phyloP scores from a whole-genome alignment of 2,797 vertebrate species.

The Scomberomorus guttatus region DNA sequence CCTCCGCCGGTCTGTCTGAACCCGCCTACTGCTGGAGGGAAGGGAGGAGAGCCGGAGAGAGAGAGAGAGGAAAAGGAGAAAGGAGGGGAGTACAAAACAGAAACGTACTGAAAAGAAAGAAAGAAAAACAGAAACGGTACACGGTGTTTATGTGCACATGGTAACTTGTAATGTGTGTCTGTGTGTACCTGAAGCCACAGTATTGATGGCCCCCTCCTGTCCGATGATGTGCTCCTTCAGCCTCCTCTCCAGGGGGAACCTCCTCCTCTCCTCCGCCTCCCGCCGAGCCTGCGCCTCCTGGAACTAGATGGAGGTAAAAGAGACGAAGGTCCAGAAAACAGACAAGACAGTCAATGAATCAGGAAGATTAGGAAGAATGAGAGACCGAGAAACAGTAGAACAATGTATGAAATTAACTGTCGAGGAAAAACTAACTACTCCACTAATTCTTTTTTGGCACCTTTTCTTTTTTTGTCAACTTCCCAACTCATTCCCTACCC shows the following conservation, averaged over 20 bases:
- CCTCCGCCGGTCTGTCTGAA: slow-evolving; percentile 81
- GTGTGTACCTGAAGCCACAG: slow-evolving; percentile 91
- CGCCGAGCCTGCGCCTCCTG: slow-evolving; percentile 88
- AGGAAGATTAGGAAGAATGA: no score
- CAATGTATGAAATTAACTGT: slow-evolving; percentile 6
- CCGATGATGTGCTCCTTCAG: slow-evolving; percentile 96
- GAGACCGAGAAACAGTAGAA: neutral
- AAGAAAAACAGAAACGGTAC: neutral
- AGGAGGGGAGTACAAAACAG: slow-evolving; percentile 17
- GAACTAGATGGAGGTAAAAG: slow-evolving; percentile 86
- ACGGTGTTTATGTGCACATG: neutral
- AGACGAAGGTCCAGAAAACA: slow-evolving; percentile 4
- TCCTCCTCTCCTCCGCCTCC: slow-evolving; percentile 92
- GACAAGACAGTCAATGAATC: slow-evolving; percentile 32
- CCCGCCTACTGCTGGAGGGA: slow-evolving; percentile 77
- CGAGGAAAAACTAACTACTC: neutral
- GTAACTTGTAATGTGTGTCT: neutral
- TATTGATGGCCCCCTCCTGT: slow-evolving; percentile 95
- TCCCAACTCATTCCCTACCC: neutral
- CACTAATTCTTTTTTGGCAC: neutral
- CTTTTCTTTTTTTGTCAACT: no score
- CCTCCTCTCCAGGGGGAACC: slow-evolving; percentile 94
- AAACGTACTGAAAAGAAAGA: slow-evolving; percentile 17
- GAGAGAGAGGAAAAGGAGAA: slow-evolving; percentile 22
- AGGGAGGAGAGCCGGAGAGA: slow-evolving; percentile 56